Percentiles rank a stretch among this genome's conserved stretches.
phyloP scores from a whole-genome alignment of 2,888 invertebrate genomes.

The Lamellibrachia columna region DNA sequence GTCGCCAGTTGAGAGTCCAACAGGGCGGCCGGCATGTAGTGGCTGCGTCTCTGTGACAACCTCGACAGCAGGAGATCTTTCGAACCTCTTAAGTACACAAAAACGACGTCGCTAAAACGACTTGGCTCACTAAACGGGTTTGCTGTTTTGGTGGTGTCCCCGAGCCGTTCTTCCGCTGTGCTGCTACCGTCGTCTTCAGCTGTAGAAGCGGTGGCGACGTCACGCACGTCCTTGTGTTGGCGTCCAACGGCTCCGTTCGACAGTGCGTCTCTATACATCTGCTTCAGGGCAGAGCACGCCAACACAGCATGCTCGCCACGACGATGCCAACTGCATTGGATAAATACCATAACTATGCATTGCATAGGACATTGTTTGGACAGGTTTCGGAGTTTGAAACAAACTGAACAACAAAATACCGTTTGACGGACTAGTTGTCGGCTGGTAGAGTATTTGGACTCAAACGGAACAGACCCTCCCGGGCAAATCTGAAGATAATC shows the following conservation, averaged over 20 bases:
- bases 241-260: conserved; percentile 30
- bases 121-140: not conserved
- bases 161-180: not conserved
- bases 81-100: conserved; percentile 50
- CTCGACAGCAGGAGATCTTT: conserved; percentile 41
- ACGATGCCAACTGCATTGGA: conserved; percentile 34
- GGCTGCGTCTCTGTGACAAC: conserved; percentile 45
- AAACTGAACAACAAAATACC: no score
- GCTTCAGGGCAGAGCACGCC: conserved; percentile 62
- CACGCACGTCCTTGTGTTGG: not conserved
- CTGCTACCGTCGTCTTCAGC: not conserved
- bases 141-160: not conserved
- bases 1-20: conserved; percentile 52
- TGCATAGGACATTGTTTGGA: not conserved
- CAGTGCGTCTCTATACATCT: conserved; percentile 51
- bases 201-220: not conserved
- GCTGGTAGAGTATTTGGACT: no score
- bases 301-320: conserved; percentile 44
- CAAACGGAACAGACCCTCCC: no score
- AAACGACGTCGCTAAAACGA: conserved; percentile 32
- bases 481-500: no score
- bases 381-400: not conserved
- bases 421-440: no score
- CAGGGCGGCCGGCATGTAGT: conserved; percentile 53
- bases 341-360: not conserved